Conservation (phyloP, 2,113 vertebrate genomes). For the Gymnobelideus leadbeateri region DNA sequence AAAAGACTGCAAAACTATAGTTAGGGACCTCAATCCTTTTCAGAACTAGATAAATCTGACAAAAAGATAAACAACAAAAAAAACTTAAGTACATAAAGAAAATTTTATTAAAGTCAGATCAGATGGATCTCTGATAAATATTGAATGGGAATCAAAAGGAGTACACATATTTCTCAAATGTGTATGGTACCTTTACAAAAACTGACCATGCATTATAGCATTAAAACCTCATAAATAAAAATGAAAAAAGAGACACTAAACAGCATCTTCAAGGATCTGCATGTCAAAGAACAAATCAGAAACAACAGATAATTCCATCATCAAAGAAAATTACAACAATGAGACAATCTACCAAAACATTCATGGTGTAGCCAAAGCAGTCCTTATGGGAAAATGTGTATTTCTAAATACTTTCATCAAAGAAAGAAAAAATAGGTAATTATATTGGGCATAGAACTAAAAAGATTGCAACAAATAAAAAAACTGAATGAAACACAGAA, state of each 20-base stretch:
- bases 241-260: neutral
- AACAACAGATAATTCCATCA: neutral
- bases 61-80: neutral
- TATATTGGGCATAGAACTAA: neutral
- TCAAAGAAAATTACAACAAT: neutral
- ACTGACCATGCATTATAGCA: neutral
- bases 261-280: neutral
- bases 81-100: neutral
- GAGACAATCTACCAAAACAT: neutral
- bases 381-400: neutral
- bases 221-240: neutral
- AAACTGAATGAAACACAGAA: neutral
- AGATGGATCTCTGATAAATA: neutral
- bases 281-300: neutral
- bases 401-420: neutral
- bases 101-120: neutral
- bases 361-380: neutral
- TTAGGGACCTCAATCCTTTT: neutral
- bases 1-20: neutral
- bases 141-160: neutral
- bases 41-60: neutral
- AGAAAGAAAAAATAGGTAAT: neutral
- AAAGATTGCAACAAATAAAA: neutral
- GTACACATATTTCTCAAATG: neutral
- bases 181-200: neutral